These are phyloP conservation scores for Andrena marginata DNA, from an alignment of 2,888 invertebrate genomes.

Conservation along the genomic window DNA sequence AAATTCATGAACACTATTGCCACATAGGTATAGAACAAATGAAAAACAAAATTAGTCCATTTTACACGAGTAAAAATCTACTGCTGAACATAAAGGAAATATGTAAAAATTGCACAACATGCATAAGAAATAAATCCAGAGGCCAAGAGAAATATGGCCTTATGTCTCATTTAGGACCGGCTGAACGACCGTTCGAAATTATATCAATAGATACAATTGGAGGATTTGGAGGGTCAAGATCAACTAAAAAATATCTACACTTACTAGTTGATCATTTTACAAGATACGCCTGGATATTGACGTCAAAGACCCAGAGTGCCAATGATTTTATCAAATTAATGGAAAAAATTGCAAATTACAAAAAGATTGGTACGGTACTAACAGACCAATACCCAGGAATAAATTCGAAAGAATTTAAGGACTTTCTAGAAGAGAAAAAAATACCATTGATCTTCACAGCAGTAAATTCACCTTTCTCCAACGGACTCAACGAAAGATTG, in stretches of 20 bases:
- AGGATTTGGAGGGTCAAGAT: conserved; percentile 48
- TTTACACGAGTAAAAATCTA: conserved; percentile 52
- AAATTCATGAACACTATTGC: conserved; percentile 41
- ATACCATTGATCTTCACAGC: not conserved
- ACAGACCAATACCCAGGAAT: conserved; percentile 15
- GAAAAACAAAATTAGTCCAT: conserved; percentile 34
- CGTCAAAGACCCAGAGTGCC: conserved; percentile 3
- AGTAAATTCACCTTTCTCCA: too few relatives aligned
- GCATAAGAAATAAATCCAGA: conserved; percentile 64
- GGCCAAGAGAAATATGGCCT: conserved; percentile 55
- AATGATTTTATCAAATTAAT: conserved; percentile 13
- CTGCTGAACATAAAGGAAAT: conserved; percentile 55
- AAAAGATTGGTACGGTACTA: not conserved
- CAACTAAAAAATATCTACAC: too few relatives aligned
- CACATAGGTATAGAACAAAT: conserved; percentile 60
- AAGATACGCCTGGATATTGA: not conserved
- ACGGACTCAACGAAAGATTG: too few relatives aligned
- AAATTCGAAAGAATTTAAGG: not conserved
- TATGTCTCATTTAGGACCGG: conserved; percentile 62
- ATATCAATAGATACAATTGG: conserved; percentile 67
- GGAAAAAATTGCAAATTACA: not conserved
- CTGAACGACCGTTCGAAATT: conserved; percentile 56
- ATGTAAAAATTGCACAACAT: conserved; percentile 52
- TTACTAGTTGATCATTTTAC: not conserved
- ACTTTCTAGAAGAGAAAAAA: not conserved